phyloP scores from a whole-genome alignment of 2,888 invertebrate genomes.

The Polymixis lichenea region DNA sequence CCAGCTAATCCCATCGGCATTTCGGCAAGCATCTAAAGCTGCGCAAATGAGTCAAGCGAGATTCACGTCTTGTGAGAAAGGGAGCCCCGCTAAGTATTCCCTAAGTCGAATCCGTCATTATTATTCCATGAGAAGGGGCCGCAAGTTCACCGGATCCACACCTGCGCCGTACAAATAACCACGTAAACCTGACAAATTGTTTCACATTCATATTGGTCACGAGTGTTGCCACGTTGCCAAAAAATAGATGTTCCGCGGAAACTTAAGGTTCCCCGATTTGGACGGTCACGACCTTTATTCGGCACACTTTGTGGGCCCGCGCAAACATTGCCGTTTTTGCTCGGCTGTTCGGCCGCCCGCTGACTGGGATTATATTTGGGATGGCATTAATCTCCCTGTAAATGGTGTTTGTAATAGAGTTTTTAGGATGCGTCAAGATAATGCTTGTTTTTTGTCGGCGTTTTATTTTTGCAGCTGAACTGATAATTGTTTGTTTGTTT shows the following conservation, averaged over 20 bases:
- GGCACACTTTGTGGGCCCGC: slow-evolving; percentile 72
- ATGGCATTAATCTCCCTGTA: slow-evolving; percentile 69
- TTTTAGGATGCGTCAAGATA: slow-evolving; percentile 64
- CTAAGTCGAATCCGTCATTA: slow-evolving; percentile 88
- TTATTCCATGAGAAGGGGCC: slow-evolving; percentile 82
- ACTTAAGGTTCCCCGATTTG: slow-evolving; percentile 75
- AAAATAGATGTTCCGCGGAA: slow-evolving; percentile 70
- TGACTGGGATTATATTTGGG: slow-evolving; percentile 69
- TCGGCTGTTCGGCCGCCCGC: slow-evolving; percentile 68
- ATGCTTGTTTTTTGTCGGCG: slow-evolving; percentile 55
- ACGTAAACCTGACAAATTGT: slow-evolving; percentile 88
- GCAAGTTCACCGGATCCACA: slow-evolving; percentile 74
- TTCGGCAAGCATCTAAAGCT: slow-evolving; percentile 72
- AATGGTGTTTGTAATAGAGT: slow-evolving; percentile 69
- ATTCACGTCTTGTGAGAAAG: slow-evolving; percentile 64
- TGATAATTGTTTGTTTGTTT: slow-evolving; percentile 47
- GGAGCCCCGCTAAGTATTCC: slow-evolving; percentile 77
- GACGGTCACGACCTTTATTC: slow-evolving; percentile 71
- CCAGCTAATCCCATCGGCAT: slow-evolving; percentile 59
- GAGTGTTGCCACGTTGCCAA: slow-evolving; percentile 75
- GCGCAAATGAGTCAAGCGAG: slow-evolving; percentile 74
- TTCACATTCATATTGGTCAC: slow-evolving; percentile 87
- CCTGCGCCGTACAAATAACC: slow-evolving; percentile 88
- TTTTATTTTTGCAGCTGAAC: slow-evolving; percentile 50
- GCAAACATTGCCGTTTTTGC: slow-evolving; percentile 75